Percentiles rank a stretch among this genome's conserved stretches.
Conservation (phyloP, 2,888 invertebrate genomes). For the Lampropteryx suffumata region DNA sequence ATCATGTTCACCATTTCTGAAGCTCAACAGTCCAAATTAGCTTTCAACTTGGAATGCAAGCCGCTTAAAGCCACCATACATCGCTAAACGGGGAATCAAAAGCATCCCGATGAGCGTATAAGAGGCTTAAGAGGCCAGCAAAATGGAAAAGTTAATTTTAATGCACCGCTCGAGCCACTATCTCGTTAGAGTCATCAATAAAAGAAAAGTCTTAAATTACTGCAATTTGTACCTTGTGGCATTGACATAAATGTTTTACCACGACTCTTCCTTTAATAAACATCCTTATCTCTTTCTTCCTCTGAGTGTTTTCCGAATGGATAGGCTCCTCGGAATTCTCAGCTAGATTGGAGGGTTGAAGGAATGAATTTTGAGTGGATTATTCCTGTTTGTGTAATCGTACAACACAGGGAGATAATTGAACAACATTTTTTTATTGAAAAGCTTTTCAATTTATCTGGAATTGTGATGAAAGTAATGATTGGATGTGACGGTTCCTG, state of each 20-base stretch:
- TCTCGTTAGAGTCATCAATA: constrained; percentile 36
- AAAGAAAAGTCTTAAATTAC: no score
- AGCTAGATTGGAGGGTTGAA: constrained; percentile 15
- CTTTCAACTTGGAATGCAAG: constrained; percentile 27
- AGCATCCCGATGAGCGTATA: constrained; percentile 25
- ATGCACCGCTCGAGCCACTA: constrained; percentile 44
- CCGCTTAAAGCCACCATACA: constrained; percentile 19
- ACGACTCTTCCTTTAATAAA: no score
- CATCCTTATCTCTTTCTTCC: constrained; percentile 25
- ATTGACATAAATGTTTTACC: no score
- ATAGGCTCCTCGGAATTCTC: constrained; percentile 15
- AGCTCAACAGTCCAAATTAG: constrained; percentile 22
- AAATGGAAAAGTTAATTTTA: constrained; percentile 55
- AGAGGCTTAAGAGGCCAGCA: constrained; percentile 43
- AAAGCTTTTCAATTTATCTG: constrained; percentile 1
- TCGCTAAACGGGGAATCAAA: constrained; percentile 24
- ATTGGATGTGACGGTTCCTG: constrained; percentile 1
- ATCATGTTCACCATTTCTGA: constrained; percentile 6
- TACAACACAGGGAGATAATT: constrained; percentile 10
- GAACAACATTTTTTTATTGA: constrained; percentile 8
- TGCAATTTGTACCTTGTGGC: no score
- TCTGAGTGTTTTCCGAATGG: constrained; percentile 17
- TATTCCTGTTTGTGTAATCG: constrained; percentile 12
- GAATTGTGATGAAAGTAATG: constrained; percentile 4
- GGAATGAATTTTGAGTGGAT: constrained; percentile 14